These are phyloP conservation scores for Erebia epiphron DNA, from an alignment of 2,888 invertebrate genomes.

Conservation along the genomic window DNA sequence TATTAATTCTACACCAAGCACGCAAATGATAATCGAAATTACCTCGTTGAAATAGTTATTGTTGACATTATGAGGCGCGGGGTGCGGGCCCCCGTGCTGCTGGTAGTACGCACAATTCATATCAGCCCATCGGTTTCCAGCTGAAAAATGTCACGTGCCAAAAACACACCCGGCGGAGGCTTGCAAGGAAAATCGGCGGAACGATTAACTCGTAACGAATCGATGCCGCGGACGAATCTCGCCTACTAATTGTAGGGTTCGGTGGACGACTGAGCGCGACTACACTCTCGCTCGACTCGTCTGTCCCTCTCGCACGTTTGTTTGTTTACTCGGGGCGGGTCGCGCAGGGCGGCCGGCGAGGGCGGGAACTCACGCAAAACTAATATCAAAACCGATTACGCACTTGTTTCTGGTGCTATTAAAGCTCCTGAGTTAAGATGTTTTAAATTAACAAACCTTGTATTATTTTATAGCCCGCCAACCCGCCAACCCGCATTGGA, in stretches of 20 bases:
- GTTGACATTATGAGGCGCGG: constrained; percentile 70
- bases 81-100: constrained; percentile 73
- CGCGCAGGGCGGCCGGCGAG: constrained; percentile 74
- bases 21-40: constrained; percentile 43
- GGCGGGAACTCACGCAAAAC: constrained; percentile 71
- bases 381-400: constrained; percentile 58
- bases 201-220: constrained; percentile 81
- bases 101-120: constrained; percentile 81
- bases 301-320: constrained; percentile 56
- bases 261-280: constrained; percentile 57
- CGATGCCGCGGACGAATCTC: constrained; percentile 81
- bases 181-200: constrained; percentile 65
- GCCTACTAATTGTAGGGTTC: constrained; percentile 81
- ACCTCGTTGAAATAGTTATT: constrained; percentile 79
- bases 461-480: no score
- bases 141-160: constrained; percentile 52
- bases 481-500: no score
- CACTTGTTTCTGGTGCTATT: constrained; percentile 47
- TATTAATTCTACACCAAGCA: neutral
- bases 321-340: constrained; percentile 71
- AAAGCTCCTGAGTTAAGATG: constrained; percentile 40
- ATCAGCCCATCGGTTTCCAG: constrained; percentile 63
- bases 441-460: neutral
- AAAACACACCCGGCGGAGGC: constrained; percentile 62
- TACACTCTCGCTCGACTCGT: constrained; percentile 57